Evolutionary conservation across 2,888 invertebrate genomes (phyloP).

Genomic region (Hanleya hanleyi): DNA sequence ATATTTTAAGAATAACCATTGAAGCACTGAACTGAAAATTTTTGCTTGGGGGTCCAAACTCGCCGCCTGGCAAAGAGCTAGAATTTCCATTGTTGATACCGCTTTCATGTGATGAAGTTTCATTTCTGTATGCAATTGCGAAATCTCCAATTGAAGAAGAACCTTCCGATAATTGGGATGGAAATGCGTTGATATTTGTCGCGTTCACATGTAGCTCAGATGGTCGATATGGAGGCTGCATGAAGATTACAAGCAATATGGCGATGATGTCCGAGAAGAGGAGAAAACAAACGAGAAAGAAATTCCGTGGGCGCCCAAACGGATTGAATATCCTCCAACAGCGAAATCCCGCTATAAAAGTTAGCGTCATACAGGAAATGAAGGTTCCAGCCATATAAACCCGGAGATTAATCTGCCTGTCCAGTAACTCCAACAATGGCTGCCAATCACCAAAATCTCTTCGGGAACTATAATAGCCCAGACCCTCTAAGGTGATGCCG

Average conservation of each 20-base stretch:
- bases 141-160: too few relatives aligned
- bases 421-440: background rate
- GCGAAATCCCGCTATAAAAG: background rate
- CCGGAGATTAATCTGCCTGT: background rate
- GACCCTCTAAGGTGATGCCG: background rate
- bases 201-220: too few relatives aligned
- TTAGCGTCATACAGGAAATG: background rate
- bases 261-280: background rate
- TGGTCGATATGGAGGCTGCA: too few relatives aligned
- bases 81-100: too few relatives aligned
- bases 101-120: too few relatives aligned
- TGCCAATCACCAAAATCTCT: background rate
- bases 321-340: background rate
- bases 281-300: background rate
- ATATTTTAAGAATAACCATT: too few relatives aligned
- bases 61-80: too few relatives aligned
- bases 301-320: background rate
- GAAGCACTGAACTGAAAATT: too few relatives aligned
- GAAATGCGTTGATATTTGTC: too few relatives aligned
- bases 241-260: background rate
- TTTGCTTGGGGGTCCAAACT: too few relatives aligned
- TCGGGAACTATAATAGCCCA: background rate
- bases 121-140: too few relatives aligned
- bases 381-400: background rate
- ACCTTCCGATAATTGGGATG: too few relatives aligned